Conservation (phyloP, 1,140 invertebrate genomes). For the Camponotus floridanus region DNA sequence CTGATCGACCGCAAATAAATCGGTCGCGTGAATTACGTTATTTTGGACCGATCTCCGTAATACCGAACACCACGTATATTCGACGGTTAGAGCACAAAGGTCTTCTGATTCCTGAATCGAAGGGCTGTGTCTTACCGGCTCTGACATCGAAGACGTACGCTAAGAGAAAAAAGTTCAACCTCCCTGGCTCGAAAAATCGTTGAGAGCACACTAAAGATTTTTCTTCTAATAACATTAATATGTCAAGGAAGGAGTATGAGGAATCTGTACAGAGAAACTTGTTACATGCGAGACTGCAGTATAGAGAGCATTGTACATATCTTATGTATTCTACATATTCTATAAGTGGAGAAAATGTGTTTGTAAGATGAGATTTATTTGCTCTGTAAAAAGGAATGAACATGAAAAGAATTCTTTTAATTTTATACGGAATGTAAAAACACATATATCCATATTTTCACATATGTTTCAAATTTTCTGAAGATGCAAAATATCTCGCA, state of each 20-base stretch:
- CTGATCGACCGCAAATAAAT: constrained; percentile 65
- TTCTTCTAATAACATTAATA: constrained; percentile 11
- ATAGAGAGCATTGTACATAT: constrained; percentile 31
- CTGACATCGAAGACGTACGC: constrained; percentile 61
- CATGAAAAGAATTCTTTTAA: background rate
- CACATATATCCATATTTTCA: background rate
- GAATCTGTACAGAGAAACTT: constrained; percentile 29
- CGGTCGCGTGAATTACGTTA: constrained; percentile 75
- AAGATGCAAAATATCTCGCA: background rate
- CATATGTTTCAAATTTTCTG: background rate
- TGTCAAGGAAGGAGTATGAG: background rate
- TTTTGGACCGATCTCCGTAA: constrained; percentile 76
- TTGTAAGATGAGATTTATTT: constrained; percentile 18
- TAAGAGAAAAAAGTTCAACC: constrained; percentile 70
- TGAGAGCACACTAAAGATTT: constrained; percentile 1
- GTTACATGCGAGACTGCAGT: background rate
- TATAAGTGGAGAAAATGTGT: background rate
- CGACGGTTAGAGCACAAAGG: constrained; percentile 77
- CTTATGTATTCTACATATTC: constrained; percentile 23
- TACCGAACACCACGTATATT: constrained; percentile 79
- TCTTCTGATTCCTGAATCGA: constrained; percentile 65
- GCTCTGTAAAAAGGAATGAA: constrained; percentile 21
- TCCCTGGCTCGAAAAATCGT: constrained; percentile 60
- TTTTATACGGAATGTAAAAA: background rate
- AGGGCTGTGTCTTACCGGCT: constrained; percentile 69